Evolutionary conservation across 2,888 invertebrate genomes (phyloP).

Genomic region (Ethmia dodecea): DNA sequence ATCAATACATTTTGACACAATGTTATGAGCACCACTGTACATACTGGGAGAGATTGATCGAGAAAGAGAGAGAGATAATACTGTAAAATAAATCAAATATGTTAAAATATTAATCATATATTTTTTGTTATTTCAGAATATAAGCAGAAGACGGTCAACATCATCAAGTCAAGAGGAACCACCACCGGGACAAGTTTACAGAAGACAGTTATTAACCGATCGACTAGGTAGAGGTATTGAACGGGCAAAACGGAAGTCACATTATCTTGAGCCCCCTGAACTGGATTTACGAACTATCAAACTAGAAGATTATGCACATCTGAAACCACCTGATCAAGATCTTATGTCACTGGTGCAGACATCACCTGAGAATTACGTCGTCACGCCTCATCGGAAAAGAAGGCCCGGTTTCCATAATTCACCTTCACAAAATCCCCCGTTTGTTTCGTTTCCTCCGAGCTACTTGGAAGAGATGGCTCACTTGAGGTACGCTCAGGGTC

Average conservation of each 20-base stretch:
- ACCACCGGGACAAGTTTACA: constrained; percentile 74
- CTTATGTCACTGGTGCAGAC: constrained; percentile 82
- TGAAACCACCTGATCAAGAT: constrained; percentile 83
- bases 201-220: constrained; percentile 79
- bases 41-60: too few relatives aligned
- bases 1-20: too few relatives aligned
- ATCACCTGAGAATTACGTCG: constrained; percentile 90
- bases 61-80: too few relatives aligned
- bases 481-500: constrained; percentile 78
- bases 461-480: constrained; percentile 84
- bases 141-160: constrained; percentile 65
- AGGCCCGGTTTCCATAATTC: constrained; percentile 92
- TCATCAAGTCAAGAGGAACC: constrained; percentile 72
- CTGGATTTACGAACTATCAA: constrained; percentile 80
- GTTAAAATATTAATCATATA: too few relatives aligned
- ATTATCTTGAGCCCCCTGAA: constrained; percentile 83
- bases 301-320: constrained; percentile 81
- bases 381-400: constrained; percentile 91
- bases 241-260: constrained; percentile 79
- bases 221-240: constrained; percentile 79
- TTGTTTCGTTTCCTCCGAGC: constrained; percentile 88
- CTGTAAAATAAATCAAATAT: too few relatives aligned
- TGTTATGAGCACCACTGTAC: too few relatives aligned
- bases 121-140: constrained; percentile 43
- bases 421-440: constrained; percentile 91